phyloP scores from a whole-genome alignment of 2,888 invertebrate species.

The Incurvaria masculella region DNA sequence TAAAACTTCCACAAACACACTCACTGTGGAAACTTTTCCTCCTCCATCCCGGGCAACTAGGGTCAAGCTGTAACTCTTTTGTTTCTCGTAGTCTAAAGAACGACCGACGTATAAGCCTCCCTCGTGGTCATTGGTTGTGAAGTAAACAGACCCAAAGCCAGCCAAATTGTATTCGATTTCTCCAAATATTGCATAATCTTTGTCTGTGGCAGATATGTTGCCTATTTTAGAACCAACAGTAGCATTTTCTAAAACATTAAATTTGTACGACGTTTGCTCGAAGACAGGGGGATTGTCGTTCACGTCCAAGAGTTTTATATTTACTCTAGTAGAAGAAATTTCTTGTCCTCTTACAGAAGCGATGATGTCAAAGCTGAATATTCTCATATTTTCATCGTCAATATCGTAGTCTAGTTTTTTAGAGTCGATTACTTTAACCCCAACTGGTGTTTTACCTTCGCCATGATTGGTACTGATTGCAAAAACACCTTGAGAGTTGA shows the following conservation, averaged over 20 bases:
- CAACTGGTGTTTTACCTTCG: slow-evolving; percentile 70
- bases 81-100: slow-evolving; percentile 72
- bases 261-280: slow-evolving; percentile 58
- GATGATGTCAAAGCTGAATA: slow-evolving; percentile 66
- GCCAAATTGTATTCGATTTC: slow-evolving; percentile 68
- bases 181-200: slow-evolving; percentile 70
- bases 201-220: slow-evolving; percentile 65
- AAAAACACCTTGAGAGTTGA: slow-evolving; percentile 58
- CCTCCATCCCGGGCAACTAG: slow-evolving; percentile 81
- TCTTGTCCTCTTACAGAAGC: slow-evolving; percentile 55
- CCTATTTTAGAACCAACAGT: slow-evolving; percentile 60
- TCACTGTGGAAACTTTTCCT: slow-evolving; percentile 66
- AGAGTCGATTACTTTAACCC: slow-evolving; percentile 66
- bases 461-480: slow-evolving; percentile 63
- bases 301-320: slow-evolving; percentile 66
- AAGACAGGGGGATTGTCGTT: slow-evolving; percentile 80
- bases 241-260: slow-evolving; percentile 65
- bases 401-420: slow-evolving; percentile 70
- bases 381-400: slow-evolving; percentile 52
- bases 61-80: slow-evolving; percentile 75
- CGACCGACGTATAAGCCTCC: slow-evolving; percentile 68
- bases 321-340: slow-evolving; percentile 58
- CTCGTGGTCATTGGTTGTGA: slow-evolving; percentile 61
- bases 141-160: slow-evolving; percentile 77
- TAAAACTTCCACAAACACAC: slow-evolving; percentile 65